Percentiles rank a stretch among this genome's conserved stretches.
Conservation (phyloP, 2,113 vertebrate species). For the Anarrhichthys ocellatus region DNA sequence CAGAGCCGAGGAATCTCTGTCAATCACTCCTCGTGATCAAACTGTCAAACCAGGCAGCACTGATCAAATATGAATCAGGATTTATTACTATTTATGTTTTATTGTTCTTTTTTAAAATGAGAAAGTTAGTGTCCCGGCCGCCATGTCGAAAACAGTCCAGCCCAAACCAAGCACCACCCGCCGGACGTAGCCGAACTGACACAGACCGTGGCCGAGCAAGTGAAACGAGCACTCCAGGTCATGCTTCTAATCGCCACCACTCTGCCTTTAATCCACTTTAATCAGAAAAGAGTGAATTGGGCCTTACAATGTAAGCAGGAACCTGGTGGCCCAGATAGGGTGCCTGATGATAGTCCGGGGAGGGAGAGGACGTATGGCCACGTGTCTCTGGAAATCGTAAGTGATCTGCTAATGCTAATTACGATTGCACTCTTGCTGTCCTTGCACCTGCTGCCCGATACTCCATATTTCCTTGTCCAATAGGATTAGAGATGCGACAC, state of each 20-base stretch:
- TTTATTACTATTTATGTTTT: neutral
- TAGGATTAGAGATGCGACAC: neutral
- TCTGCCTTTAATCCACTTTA: slow-evolving; percentile 73
- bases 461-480: neutral
- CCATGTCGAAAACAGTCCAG: neutral
- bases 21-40: too few relatives aligned
- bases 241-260: slow-evolving; percentile 64
- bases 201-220: slow-evolving; percentile 20
- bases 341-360: slow-evolving; percentile 18
- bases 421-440: neutral
- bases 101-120: neutral
- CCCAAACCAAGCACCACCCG: neutral
- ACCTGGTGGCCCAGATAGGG: slow-evolving; percentile 54
- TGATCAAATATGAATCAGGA: too few relatives aligned
- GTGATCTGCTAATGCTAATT: slow-evolving; percentile 11
- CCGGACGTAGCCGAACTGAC: neutral
- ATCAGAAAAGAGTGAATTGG: slow-evolving; percentile 72
- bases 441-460: neutral
- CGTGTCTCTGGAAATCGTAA: neutral
- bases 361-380: neutral
- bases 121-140: neutral
- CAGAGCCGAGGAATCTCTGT: too few relatives aligned
- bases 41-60: too few relatives aligned
- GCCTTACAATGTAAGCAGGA: slow-evolving; percentile 17
- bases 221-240: slow-evolving; percentile 61